Evolutionary conservation across 2,888 invertebrate genomes (phyloP).

Genomic region (Strigamia maritima): DNA sequence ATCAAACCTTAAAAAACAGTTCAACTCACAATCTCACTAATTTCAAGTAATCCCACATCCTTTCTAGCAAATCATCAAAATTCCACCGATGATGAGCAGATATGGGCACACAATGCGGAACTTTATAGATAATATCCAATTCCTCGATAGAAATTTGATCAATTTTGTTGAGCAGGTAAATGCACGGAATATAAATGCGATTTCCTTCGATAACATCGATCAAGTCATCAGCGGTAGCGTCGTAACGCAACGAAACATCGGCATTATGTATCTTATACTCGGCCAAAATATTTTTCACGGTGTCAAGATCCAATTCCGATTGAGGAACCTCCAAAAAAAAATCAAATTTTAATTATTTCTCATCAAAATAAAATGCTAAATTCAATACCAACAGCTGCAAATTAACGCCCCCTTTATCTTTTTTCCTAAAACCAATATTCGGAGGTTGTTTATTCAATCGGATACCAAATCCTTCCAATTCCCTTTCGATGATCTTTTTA

Average conservation of each 20-base stretch:
- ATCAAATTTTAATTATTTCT: background rate
- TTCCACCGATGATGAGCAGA: conserved; percentile 99
- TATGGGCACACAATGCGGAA: conserved; percentile 99
- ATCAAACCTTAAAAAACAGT: background rate
- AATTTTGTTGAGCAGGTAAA: conserved; percentile 98
- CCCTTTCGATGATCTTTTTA: conserved; percentile 92
- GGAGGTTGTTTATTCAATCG: conserved; percentile 93
- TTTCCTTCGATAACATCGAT: conserved; percentile 99
- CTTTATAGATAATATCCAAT: conserved; percentile 93
- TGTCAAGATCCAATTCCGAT: conserved; percentile 88
- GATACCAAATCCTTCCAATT: conserved; percentile 98
- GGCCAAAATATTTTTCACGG: conserved; percentile 90
- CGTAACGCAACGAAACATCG: conserved; percentile 88
- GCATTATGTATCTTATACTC: conserved; percentile 99
- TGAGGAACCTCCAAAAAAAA: conserved; percentile 66
- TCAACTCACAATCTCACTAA: conserved; percentile 79
- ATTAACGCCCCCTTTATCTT: conserved; percentile 99
- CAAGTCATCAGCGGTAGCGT: conserved; percentile 94
- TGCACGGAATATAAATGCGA: conserved; percentile 95
- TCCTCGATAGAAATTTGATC: conserved; percentile 67
- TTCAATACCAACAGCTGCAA: conserved; percentile 75
- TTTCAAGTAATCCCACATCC: conserved; percentile 97
- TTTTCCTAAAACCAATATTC: conserved; percentile 90
- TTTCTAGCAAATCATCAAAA: conserved; percentile 93
- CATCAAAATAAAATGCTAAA: background rate